Conservation (phyloP, 2,888 invertebrate species). For the Cistogaster globosa region DNA sequence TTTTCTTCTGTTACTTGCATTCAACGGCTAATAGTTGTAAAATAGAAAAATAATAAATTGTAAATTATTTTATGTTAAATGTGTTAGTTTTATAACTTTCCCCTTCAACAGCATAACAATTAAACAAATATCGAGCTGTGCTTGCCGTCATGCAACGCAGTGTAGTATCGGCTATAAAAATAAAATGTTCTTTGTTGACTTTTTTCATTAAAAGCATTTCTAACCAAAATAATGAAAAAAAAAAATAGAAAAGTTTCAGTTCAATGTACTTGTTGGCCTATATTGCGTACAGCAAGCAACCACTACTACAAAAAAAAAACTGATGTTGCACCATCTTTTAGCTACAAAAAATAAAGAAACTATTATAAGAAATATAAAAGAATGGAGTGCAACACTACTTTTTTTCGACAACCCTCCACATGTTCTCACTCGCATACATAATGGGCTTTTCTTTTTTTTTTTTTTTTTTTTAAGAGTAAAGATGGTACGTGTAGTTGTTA, state of each 20-base stretch:
- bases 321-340: constrained; percentile 56
- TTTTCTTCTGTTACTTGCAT: too few species aligned
- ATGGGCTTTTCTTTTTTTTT: neutral
- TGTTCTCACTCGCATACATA: constrained; percentile 17
- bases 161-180: constrained; percentile 35
- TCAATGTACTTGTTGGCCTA: constrained; percentile 81
- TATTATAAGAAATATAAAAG: constrained; percentile 52
- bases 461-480: constrained; percentile 5
- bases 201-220: constrained; percentile 8
- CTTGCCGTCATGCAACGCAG: too few species aligned
- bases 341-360: constrained; percentile 43
- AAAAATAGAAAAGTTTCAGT: constrained; percentile 71
- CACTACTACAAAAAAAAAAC: constrained; percentile 39
- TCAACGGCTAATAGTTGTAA: too few species aligned
- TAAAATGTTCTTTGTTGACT: constrained; percentile 33
- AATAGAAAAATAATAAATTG: too few species aligned
- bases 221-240: constrained; percentile 4
- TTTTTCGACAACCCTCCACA: constrained; percentile 53
- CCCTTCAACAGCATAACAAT: too few species aligned
- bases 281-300: constrained; percentile 73
- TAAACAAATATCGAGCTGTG: too few species aligned
- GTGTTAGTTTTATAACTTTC: too few species aligned
- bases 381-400: constrained; percentile 58
- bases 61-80: too few species aligned
- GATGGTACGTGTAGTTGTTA: constrained; percentile 37